A percentile compares a stretch with the other conserved stretches of the same genome.
These are phyloP conservation scores for Siderastrea siderea DNA, from an alignment of 92 coral and sea anemone species.

Conservation along the genomic window DNA sequence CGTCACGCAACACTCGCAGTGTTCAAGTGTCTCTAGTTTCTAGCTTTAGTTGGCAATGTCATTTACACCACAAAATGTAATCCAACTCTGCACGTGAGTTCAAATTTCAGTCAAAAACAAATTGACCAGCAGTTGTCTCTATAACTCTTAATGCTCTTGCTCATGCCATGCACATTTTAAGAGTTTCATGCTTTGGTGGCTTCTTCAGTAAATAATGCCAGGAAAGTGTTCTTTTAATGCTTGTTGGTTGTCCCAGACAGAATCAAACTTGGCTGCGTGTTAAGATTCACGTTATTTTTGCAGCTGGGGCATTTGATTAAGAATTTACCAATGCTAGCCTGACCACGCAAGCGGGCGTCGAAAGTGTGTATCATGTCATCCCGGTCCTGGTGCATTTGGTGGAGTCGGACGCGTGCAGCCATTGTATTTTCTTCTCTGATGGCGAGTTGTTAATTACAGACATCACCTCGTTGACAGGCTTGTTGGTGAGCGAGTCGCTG, in stretches of 20 bases:
- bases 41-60: too few species aligned
- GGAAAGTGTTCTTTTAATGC: slow-evolving; percentile 42
- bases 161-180: too few species aligned
- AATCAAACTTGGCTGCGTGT: background rate
- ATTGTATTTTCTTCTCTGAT: slow-evolving; percentile 37
- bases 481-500: slow-evolving; percentile 57
- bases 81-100: background rate
- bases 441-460: slow-evolving; percentile 59
- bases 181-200: background rate
- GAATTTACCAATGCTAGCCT: background rate
- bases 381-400: slow-evolving; percentile 60
- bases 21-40: too few species aligned
- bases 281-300: slow-evolving; percentile 15
- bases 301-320: slow-evolving; percentile 21
- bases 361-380: slow-evolving; percentile 54
- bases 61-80: too few species aligned
- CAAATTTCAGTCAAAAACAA: too few species aligned
- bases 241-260: slow-evolving; percentile 40
- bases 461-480: slow-evolving; percentile 45
- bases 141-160: too few species aligned
- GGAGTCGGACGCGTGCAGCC: slow-evolving; percentile 59
- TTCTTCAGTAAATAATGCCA: slow-evolving; percentile 28
- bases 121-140: too few species aligned
- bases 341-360: slow-evolving; percentile 24
- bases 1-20: too few species aligned